phyloP scores from a whole-genome alignment of 2,113 vertebrate species.

The Phylloscopus trochiloides region DNA sequence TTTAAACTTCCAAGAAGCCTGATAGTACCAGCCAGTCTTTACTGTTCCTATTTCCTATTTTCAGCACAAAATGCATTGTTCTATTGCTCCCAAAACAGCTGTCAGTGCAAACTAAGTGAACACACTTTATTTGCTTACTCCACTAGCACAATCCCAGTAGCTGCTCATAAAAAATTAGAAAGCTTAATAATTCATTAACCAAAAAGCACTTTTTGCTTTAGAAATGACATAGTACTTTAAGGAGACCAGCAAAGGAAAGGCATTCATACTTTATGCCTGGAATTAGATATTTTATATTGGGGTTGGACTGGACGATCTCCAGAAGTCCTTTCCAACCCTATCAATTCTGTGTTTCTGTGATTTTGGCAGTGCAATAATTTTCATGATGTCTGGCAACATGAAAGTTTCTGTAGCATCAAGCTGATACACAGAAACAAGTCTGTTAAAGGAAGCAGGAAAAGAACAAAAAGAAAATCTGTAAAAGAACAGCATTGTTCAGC shows the following conservation, averaged over 20 bases:
- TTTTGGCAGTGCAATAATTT: not conserved
- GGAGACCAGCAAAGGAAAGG: not conserved
- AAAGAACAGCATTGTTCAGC: not conserved
- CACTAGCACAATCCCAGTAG: not conserved
- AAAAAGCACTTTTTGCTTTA: not conserved
- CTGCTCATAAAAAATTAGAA: conserved; percentile 1
- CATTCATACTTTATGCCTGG: not conserved
- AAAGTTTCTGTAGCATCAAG: not conserved
- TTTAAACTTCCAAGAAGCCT: not conserved
- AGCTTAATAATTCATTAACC: conserved; percentile 31
- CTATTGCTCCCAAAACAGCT: conserved; percentile 17
- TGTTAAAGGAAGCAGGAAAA: not conserved
- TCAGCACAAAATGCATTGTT: conserved; percentile 8
- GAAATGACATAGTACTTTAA: not conserved
- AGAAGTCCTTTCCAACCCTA: not conserved
- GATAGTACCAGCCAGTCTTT: not conserved
- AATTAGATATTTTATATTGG: not conserved
- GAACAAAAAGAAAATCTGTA: not conserved
- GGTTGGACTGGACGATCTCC: not conserved
- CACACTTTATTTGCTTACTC: conserved; percentile 3
- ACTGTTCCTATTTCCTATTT: not conserved
- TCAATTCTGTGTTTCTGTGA: not conserved
- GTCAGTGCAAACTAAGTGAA: conserved; percentile 4
- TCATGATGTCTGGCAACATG: not conserved
- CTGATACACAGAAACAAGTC: not conserved